phyloP scores from a whole-genome alignment of 2,113 vertebrate species.

The Oxyura jamaicensis region DNA sequence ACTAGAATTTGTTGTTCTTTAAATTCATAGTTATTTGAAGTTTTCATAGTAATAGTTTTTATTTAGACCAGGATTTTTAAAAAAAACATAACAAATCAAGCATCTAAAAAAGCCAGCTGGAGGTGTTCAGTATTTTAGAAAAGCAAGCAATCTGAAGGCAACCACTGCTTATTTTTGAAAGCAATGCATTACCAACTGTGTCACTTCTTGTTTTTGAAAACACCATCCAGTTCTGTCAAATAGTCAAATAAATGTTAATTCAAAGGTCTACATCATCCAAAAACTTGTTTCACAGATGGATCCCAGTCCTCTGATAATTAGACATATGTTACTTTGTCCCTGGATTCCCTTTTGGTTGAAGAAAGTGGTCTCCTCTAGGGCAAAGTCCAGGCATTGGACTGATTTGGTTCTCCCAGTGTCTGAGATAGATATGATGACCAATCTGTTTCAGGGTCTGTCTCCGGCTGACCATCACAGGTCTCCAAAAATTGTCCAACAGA shows the following conservation, averaged over 20 bases:
- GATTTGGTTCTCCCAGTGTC: not conserved
- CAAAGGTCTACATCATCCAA: not conserved
- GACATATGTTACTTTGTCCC: not conserved
- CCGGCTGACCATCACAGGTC: not conserved
- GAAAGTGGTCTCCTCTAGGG: not conserved
- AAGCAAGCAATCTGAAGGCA: not conserved
- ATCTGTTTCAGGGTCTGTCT: not conserved
- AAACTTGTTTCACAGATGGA: not conserved
- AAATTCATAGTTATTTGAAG: not conserved
- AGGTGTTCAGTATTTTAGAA: not conserved
- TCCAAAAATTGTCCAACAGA: not conserved
- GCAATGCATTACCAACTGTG: not conserved
- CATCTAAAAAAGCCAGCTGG: not conserved
- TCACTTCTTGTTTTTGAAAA: not conserved
- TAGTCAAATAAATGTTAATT: not conserved
- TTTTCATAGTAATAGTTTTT: not conserved
- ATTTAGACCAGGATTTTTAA: not conserved
- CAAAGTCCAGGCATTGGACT: not conserved
- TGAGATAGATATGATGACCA: not conserved
- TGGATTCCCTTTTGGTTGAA: not conserved
- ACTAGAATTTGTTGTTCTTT: not conserved
- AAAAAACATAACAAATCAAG: not conserved
- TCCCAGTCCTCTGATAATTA: not conserved
- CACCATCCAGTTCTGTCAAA: not conserved
- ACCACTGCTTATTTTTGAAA: not conserved